These are phyloP conservation scores for Eudyptes chrysolophus DNA, from an alignment of 2,113 vertebrate species.

Conservation along the genomic window DNA sequence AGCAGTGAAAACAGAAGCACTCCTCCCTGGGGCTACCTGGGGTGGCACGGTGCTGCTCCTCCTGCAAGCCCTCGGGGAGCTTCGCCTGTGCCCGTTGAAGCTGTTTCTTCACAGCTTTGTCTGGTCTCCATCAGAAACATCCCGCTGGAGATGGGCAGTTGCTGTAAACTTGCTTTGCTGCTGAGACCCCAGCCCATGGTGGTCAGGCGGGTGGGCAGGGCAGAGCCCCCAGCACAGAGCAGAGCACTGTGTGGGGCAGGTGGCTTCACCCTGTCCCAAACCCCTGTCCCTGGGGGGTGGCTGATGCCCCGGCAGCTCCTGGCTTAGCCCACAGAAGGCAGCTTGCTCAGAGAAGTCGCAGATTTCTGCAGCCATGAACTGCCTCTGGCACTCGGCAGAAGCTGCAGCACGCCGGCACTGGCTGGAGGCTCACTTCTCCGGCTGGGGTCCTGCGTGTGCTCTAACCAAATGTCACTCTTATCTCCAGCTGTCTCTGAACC, in stretches of 20 bases:
- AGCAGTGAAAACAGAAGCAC: conserved; percentile 11
- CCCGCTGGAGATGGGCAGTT: background rate
- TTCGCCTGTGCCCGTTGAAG: background rate
- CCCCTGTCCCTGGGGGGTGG: no score
- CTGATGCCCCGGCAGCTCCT: background rate
- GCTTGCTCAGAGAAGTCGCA: background rate
- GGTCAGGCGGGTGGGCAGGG: background rate
- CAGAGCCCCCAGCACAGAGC: background rate
- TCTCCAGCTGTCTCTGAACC: background rate
- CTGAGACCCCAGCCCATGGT: no score
- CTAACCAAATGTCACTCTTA: background rate
- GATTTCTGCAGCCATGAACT: background rate
- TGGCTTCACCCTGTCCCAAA: background rate
- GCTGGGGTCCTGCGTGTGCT: background rate
- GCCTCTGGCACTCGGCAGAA: background rate
- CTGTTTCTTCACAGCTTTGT: background rate
- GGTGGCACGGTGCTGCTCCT: background rate
- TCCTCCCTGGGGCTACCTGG: accelerated
- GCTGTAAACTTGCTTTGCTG: background rate
- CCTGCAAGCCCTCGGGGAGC: background rate
- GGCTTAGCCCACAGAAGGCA: background rate
- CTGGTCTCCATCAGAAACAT: background rate
- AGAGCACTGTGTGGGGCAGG: background rate
- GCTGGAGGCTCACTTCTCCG: background rate
- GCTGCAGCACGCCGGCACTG: background rate